Evolutionary conservation across 2,888 invertebrate genomes (phyloP), one percentile per base, ranked within the genome.

Genomic region (Trichopria drosophilae): DNA sequence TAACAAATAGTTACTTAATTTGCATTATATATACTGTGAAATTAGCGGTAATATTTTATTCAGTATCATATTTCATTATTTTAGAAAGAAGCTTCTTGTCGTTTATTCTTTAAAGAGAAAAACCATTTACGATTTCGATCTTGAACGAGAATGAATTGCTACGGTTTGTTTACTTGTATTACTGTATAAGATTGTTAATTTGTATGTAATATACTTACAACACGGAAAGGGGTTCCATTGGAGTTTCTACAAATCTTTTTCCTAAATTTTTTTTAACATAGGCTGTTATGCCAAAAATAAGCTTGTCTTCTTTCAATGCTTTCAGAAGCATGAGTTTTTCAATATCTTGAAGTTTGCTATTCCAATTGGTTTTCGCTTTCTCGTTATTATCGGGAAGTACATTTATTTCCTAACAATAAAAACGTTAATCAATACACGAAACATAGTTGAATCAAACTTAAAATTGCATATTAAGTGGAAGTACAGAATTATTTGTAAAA

Each of bases 281-380:
- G 57, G 88, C 84, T 0, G 87, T 87, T 6, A 92, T 84, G 2
- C 87, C 90, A 65, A 89, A 86, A 19, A 91, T 84, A 15, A 94
- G 78, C 73, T 88, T 87, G 66, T 93, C 90, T 72, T 89, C 90
- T 60, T 84, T 84, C 39, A 93, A 79, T 19, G 84, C 80, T 73
- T 87, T 88, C 2, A 93, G 70, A 23, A 93, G 72, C 81, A 93
- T 84, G 7, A 94, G 77, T 72, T 92, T 93, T 66, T 92, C 88
- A 70, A 93, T 91, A 46, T 83, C 76, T 1, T 78, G 79, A 15
- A 93, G 71, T 10, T 72, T 76, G 0, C 69, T 67, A 69, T 90
- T 73, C 91, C 90, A 93, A 26, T 83, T 66, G 3, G 71, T 62
- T 1, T 63, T 51, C 35, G 81, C 61, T 44, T 73, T 55, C 10